Percentiles rank a stretch among this genome's conserved stretches.
Evolutionary conservation across 1,140 invertebrate genomes (phyloP).

Genomic region (Oncopeltus fasciatus): DNA sequence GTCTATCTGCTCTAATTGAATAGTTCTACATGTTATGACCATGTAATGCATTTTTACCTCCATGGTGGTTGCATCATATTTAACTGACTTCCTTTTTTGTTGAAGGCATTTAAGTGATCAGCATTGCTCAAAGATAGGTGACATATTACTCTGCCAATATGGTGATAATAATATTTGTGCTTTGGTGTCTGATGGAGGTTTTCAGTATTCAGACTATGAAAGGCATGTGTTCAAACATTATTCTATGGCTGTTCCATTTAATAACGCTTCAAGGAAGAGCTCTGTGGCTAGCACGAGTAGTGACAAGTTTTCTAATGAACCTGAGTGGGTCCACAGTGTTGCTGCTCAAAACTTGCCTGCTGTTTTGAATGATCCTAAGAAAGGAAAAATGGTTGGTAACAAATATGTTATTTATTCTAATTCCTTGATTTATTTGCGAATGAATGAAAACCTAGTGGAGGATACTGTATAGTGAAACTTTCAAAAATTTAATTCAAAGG

Average conservation of each 20-base stretch:
- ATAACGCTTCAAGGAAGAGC: conserved; percentile 1
- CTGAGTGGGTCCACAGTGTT: conserved; percentile 61
- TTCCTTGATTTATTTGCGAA: too few relatives aligned
- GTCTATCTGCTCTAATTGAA: too few relatives aligned
- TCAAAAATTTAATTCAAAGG: too few relatives aligned
- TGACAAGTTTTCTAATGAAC: conserved; percentile 25
- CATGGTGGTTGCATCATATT: not conserved
- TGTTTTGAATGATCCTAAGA: conserved; percentile 87
- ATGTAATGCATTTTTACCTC: too few relatives aligned
- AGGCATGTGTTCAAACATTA: conserved; percentile 72
- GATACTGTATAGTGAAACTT: too few relatives aligned
- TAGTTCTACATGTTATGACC: too few relatives aligned
- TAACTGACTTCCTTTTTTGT: conserved; percentile 18
- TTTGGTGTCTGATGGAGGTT: conserved; percentile 72
- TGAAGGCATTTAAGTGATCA: conserved; percentile 61
- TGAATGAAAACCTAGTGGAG: too few relatives aligned
- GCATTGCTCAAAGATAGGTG: conserved; percentile 76
- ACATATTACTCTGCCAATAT: conserved; percentile 77
- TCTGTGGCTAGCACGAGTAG: conserved; percentile 8
- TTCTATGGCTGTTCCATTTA: conserved; percentile 21
- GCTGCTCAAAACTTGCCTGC: conserved; percentile 89
- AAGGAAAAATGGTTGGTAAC: conserved; percentile 55
- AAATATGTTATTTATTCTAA: too few relatives aligned
- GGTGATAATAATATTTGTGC: conserved; percentile 76
- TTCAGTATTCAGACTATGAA: conserved; percentile 77